These are phyloP conservation scores for Lissocephala sabroskyi DNA, from an alignment of 2,888 invertebrate species.

Conservation along the genomic window DNA sequence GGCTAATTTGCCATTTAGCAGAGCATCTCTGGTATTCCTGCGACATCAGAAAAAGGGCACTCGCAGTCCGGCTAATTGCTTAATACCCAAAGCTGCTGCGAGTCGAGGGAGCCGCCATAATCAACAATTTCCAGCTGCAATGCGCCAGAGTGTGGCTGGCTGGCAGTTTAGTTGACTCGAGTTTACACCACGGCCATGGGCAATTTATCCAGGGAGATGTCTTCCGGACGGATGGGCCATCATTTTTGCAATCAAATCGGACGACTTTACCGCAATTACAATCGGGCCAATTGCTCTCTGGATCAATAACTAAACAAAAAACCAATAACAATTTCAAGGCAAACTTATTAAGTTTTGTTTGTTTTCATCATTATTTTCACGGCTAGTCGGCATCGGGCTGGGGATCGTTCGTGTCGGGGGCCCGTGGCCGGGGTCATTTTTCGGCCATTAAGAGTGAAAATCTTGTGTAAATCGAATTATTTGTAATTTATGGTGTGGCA, in stretches of 20 bases:
- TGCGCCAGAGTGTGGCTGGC: too few relatives aligned
- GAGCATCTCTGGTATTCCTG: slow-evolving; percentile 45
- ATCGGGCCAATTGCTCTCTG: not conserved
- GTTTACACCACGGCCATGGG: too few relatives aligned
- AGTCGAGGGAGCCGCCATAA: slow-evolving; percentile 26
- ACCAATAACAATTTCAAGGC: slow-evolving; percentile 51
- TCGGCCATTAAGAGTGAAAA: slow-evolving; percentile 64
- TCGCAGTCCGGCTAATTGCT: slow-evolving; percentile 37
- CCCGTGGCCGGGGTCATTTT: slow-evolving; percentile 13
- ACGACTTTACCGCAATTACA: slow-evolving; percentile 32
- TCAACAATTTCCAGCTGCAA: slow-evolving; percentile 34
- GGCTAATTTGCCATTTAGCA: slow-evolving; percentile 58
- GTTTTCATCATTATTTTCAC: slow-evolving; percentile 67
- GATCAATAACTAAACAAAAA: slow-evolving; percentile 9
- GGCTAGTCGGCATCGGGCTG: slow-evolving; percentile 33
- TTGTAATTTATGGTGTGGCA: slow-evolving; percentile 69
- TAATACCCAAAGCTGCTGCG: too few relatives aligned
- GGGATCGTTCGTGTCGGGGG: not conserved
- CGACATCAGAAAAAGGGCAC: slow-evolving; percentile 23
- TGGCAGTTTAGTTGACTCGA: too few relatives aligned
- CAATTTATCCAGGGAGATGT: too few relatives aligned
- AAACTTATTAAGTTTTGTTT: slow-evolving; percentile 70
- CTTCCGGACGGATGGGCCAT: too few relatives aligned
- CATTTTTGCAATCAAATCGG: too few relatives aligned
- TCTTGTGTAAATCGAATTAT: slow-evolving; percentile 71